Evolutionary conservation across 2,888 invertebrate species (phyloP).

Genomic region (Malacosoma neustria): DNA sequence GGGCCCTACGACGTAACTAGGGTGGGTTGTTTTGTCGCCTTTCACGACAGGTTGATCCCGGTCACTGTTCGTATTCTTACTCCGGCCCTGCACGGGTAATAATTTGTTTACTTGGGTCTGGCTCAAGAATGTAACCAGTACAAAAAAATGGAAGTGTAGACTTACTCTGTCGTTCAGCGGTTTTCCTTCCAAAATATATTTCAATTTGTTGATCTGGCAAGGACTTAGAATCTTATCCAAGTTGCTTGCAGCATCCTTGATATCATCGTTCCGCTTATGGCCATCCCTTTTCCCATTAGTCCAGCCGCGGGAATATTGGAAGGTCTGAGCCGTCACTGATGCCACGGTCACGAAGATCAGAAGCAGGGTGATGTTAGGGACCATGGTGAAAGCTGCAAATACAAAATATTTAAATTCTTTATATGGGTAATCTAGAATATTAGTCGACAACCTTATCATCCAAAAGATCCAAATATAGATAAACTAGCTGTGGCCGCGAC

Average conservation of each 20-base stretch:
- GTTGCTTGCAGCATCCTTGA: conserved; percentile 28
- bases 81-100: too few species aligned
- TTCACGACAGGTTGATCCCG: too few species aligned
- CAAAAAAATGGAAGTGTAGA: not conserved
- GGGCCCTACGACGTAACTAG: too few species aligned
- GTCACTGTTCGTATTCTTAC: too few species aligned
- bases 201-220: conserved; percentile 67
- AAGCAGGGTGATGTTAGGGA: conserved; percentile 35
- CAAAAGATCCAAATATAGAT: too few species aligned
- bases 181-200: conserved; percentile 66
- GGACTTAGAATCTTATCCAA: conserved; percentile 51
- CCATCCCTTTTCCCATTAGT: conserved; percentile 80
- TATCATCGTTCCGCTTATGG: conserved; percentile 26
- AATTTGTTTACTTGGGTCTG: too few species aligned
- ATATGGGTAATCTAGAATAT: too few species aligned
- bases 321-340: conserved; percentile 77
- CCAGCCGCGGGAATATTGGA: conserved; percentile 87
- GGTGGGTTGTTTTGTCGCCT: too few species aligned
- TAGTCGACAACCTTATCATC: too few species aligned
- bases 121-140: too few species aligned
- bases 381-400: conserved; percentile 36
- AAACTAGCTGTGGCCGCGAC: too few species aligned
- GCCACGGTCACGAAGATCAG: conserved; percentile 56
- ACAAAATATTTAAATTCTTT: too few species aligned
- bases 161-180: conserved; percentile 58